Base-by-base conservation (phyloP, 1,140 invertebrate genomes). In the Fopius arisanus region DNA sequence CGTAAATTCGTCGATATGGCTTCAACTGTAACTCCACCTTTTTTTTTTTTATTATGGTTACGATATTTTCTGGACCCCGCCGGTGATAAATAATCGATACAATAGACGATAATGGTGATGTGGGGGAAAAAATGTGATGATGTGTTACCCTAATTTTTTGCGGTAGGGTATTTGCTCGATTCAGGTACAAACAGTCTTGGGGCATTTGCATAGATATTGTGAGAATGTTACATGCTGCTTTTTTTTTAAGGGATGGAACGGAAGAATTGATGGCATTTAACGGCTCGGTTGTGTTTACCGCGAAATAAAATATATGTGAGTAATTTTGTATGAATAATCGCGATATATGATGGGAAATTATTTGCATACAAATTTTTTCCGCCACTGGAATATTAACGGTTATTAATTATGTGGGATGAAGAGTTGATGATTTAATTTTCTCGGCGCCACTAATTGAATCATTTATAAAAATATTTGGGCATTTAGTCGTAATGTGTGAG, bases 1-100 rank as follows among this genome's bases (percentile, higher is more conserved):
- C 82, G 79, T 83, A 83, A 83, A 83, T 83, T 83, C 78, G 77
- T 83, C 82, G 82, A 84, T 84, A 83, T 78, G 78, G 81, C 33
- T 76, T 54, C 71, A 68, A 28, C 70, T 19, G 29, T 48, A 66
- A 14, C 40, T 59, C 23, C 62, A 70, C 67, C 67, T 40, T 48
- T 70, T 75, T 59, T 33, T 31, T 29, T 62, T 75, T 59, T 71
- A 67, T 67, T 14, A 29, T 21, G 31, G 51, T 72, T 62, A 33
- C n/a, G 37, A 29, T 16, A n/a, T 41, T 48, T n/a, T 33, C 67
- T 23, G 19, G 54, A 62, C 41, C 43, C 43, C 2, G 43, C 5
- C 5, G 43, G 14, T 48, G 59, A 76, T 76, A 76, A 76, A 76
- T 76, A 76, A 73, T 76, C 75, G 54, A 73, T 72, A 76, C 75